phyloP scores from a whole-genome alignment of 1,140 invertebrate genomes.

The Epicauta chinensis region DNA sequence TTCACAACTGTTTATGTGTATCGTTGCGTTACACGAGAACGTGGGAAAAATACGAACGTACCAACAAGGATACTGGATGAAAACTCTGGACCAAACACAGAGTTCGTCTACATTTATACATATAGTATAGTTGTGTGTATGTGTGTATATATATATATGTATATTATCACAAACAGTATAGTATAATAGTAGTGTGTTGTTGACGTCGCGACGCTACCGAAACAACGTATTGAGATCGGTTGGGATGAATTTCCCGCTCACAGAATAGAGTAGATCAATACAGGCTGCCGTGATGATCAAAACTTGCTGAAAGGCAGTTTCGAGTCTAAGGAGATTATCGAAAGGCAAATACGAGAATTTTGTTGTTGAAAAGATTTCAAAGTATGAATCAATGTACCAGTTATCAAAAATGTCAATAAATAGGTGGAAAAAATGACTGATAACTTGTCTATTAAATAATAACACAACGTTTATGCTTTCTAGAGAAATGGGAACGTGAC shows the following conservation, averaged over 20 bases:
- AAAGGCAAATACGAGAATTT: too few species aligned
- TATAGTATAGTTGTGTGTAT: neutral
- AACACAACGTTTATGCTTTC: too few species aligned
- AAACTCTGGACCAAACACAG: constrained; percentile 1
- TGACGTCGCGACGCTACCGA: constrained; percentile 2
- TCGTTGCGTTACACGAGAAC: neutral
- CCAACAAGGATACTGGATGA: neutral
- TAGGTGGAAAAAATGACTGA: too few species aligned
- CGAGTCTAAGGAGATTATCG: neutral
- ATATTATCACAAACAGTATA: constrained; percentile 1
- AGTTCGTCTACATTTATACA: neutral
- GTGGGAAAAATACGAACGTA: too few species aligned
- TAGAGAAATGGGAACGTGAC: too few species aligned
- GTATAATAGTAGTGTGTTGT: too few species aligned
- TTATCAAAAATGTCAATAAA: too few species aligned
- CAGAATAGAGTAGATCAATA: constrained; percentile 16
- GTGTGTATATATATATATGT: neutral
- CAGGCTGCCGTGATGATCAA: constrained; percentile 18
- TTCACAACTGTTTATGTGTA: neutral
- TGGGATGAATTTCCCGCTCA: constrained; percentile 8
- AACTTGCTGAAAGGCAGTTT: constrained; percentile 23
- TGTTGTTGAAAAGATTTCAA: too few species aligned
- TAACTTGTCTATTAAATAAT: too few species aligned
- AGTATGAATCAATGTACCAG: too few species aligned
- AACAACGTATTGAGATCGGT: constrained; percentile 20